A percentile compares a stretch with the other conserved stretches of the same genome.
phyloP scores from a whole-genome alignment of 2,888 invertebrate species.

The Alentia gelatinosa region DNA sequence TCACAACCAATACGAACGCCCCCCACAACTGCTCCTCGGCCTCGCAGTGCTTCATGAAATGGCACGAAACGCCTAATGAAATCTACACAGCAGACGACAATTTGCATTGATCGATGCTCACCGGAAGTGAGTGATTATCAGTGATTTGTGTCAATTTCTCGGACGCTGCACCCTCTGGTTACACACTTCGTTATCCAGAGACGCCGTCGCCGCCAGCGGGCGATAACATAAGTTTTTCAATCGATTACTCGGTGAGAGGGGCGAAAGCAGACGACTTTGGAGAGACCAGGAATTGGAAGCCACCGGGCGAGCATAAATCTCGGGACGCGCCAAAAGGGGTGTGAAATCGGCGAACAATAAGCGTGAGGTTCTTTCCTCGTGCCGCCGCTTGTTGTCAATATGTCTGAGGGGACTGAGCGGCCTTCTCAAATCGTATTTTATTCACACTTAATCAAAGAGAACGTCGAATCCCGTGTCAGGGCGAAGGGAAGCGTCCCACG shows the following conservation, averaged over 20 bases:
- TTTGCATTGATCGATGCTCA: background rate
- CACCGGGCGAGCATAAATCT: background rate
- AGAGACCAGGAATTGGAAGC: background rate
- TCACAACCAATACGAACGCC: too few species aligned
- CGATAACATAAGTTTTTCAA: background rate
- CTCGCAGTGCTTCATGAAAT: background rate
- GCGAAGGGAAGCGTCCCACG: background rate
- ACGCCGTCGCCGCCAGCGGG: background rate
- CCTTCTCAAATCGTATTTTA: background rate
- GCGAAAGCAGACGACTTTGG: background rate
- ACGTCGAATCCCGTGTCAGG: background rate
- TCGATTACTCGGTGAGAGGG: background rate
- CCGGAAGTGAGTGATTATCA: constrained; percentile 17
- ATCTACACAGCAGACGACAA: background rate
- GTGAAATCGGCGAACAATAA: constrained; percentile 7
- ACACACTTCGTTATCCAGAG: background rate
- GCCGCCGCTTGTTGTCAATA: constrained; percentile 19
- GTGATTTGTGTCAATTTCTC: constrained; percentile 22
- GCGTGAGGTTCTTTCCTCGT: background rate
- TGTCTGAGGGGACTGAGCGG: background rate
- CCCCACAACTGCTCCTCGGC: too few species aligned
- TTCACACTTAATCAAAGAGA: background rate
- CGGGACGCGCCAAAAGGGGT: background rate
- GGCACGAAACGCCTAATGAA: background rate
- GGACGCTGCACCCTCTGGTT: background rate